Percentiles rank a stretch among this genome's conserved stretches.
These are phyloP conservation scores for Ammodramus savannarum DNA, from an alignment of 2,113 vertebrate genomes.

Conservation along the genomic window DNA sequence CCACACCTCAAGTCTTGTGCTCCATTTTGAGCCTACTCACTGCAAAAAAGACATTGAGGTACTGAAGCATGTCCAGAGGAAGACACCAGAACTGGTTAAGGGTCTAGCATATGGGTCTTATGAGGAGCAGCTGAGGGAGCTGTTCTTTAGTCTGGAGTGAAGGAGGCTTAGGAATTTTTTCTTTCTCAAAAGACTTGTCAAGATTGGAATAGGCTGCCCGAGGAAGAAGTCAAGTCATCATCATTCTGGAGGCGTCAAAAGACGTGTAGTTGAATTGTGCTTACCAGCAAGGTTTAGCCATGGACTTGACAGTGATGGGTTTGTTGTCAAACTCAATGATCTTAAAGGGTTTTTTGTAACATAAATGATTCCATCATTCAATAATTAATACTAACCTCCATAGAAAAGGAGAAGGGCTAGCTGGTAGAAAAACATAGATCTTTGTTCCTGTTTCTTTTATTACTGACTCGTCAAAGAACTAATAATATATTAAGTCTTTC, in stretches of 20 bases:
- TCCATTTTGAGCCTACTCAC: not conserved
- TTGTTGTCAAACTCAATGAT: accelerated
- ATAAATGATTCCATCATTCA: not conserved
- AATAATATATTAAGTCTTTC: not conserved
- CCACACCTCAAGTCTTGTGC: not conserved
- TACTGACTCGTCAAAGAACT: not conserved
- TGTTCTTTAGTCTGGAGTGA: not conserved
- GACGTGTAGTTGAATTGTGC: accelerated
- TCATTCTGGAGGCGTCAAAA: not conserved
- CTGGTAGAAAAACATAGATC: not conserved
- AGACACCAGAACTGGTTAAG: not conserved
- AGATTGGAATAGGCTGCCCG: not conserved
- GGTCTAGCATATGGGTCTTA: not conserved
- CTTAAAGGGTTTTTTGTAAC: not conserved
- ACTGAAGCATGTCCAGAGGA: accelerated
- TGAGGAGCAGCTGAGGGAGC: accelerated
- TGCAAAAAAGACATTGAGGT: not conserved
- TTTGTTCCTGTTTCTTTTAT: not conserved
- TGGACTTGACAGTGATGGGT: not conserved
- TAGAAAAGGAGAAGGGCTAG: not conserved
- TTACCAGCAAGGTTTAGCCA: not conserved
- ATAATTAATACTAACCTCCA: not conserved
- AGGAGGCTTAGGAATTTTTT: not conserved
- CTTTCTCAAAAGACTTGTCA: not conserved
- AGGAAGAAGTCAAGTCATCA: not conserved